Base-by-base conservation (phyloP, 2,888 invertebrate species). In the Timandra comae region DNA sequence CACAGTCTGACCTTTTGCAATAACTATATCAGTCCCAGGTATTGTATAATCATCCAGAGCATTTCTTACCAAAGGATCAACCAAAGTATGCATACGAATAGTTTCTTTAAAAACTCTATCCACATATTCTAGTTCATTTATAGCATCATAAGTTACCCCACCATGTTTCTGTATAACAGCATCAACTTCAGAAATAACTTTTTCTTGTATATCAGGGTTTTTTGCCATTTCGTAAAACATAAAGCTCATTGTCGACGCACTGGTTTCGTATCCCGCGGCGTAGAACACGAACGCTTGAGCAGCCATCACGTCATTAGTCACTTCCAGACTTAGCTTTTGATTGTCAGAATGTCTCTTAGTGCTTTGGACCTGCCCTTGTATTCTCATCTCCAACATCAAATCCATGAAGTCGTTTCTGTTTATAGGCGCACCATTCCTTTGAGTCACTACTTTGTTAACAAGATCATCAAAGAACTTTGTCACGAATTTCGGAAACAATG, bases 261-360 rank as follows among this genome's bases (percentile, higher is more conserved):
- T 75, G 1, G 84, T 82, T 42, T 84, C 85, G 41, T 74, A 85
- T 0, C 85, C 85, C 5, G 70, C 86, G 1, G 61, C 55, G 35
- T 77, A 82, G 45, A 86, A 82, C 8, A 80, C 55, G 43, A 80
- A 75, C 1, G 72, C 71, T 45, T 85, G 80, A 0, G 80, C 73
- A 1, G 65, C 62, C 10, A 79, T 69, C 0, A 74, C 26, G 9
- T 50, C 55, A 1, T 75, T 63, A 2, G 65, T 64, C 7, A 76
- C 39, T 37, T 66, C 60, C 10, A 68, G 8, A 4, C 31, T n/a
- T n/a, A n/a, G n/a, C n/a, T n/a, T n/a, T n/a, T n/a, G n/a, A n/a
- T n/a, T n/a, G n/a, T n/a, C 41, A 1, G 35, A 33, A 2, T 42
- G 36, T 37, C 40, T 46, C 12, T 45, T 53, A 1, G 29, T 36